Conservation (phyloP, 2,113 vertebrate genomes). For the Fregetta grallaria region DNA sequence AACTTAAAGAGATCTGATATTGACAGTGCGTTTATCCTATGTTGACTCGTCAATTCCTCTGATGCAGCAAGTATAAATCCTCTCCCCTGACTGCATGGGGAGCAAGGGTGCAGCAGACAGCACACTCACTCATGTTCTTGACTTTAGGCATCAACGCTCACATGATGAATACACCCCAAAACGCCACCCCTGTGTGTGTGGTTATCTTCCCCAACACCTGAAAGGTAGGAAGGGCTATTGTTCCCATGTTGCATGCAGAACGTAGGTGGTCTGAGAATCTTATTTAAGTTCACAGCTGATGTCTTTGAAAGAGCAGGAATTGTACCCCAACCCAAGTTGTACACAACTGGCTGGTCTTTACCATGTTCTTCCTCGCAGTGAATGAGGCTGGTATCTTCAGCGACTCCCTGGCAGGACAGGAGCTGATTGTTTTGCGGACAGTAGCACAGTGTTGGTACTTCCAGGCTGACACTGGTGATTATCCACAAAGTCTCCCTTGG, state of each 20-base stretch:
- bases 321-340: not conserved
- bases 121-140: not conserved
- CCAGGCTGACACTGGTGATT: not conserved
- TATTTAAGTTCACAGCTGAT: not conserved
- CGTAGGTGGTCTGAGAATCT: not conserved
- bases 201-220: not conserved
- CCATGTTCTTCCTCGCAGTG: not conserved
- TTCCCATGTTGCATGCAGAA: not conserved
- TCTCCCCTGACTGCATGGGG: not conserved
- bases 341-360: not conserved
- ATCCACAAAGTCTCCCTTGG: not conserved
- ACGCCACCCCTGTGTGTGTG: not conserved
- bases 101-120: not conserved
- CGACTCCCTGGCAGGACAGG: not conserved
- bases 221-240: not conserved
- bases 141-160: not conserved
- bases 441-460: not conserved
- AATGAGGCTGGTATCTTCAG: not conserved
- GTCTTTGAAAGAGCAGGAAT: not conserved
- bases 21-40: not conserved
- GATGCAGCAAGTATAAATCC: not conserved
- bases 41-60: not conserved
- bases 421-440: not conserved
- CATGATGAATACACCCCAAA: not conserved
- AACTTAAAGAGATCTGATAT: not conserved